Percentiles rank a stretch among this genome's conserved stretches.
Conservation (phyloP, 1,140 invertebrate genomes). For the Agrilus planipennis region DNA sequence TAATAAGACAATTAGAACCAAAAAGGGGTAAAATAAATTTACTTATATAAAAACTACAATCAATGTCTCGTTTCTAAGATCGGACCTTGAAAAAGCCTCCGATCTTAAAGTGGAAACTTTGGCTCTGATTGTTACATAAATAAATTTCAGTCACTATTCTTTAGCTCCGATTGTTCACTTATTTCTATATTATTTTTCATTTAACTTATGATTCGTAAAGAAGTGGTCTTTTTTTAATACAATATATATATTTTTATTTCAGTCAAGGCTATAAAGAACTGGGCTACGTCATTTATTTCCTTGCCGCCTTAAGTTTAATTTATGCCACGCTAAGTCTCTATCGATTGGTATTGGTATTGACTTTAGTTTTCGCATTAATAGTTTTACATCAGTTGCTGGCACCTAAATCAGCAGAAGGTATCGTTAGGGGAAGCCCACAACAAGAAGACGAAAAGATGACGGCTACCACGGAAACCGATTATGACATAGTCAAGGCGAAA, state of each 20-base stretch:
- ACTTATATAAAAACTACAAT: constrained; percentile 3
- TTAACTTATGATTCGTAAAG: constrained; percentile 1
- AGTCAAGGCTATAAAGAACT: constrained; percentile 39
- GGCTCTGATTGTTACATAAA: too few relatives aligned
- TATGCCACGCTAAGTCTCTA: constrained; percentile 43
- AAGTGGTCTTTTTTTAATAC: too few relatives aligned
- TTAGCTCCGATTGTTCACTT: too few relatives aligned
- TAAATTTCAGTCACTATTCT: too few relatives aligned
- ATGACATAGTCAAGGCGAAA: constrained; percentile 11
- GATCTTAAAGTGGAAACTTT: too few relatives aligned
- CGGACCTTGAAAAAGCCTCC: too few relatives aligned
- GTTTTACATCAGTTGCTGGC: constrained; percentile 40
- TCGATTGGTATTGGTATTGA: constrained; percentile 42
- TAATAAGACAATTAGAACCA: too few relatives aligned
- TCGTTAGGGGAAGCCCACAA: not conserved
- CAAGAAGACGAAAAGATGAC: not conserved
- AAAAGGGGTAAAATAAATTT: too few relatives aligned
- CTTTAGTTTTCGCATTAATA: constrained; percentile 38
- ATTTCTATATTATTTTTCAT: constrained; percentile 9
- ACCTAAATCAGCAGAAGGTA: constrained; percentile 9
- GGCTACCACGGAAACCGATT: constrained; percentile 4
- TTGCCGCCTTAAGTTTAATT: constrained; percentile 38
- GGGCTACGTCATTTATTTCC: constrained; percentile 35
- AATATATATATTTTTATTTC: constrained; percentile 19
- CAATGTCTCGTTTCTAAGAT: too few relatives aligned